Conservation (phyloP, 2,888 invertebrate species). For the Nemoura dubitans region DNA sequence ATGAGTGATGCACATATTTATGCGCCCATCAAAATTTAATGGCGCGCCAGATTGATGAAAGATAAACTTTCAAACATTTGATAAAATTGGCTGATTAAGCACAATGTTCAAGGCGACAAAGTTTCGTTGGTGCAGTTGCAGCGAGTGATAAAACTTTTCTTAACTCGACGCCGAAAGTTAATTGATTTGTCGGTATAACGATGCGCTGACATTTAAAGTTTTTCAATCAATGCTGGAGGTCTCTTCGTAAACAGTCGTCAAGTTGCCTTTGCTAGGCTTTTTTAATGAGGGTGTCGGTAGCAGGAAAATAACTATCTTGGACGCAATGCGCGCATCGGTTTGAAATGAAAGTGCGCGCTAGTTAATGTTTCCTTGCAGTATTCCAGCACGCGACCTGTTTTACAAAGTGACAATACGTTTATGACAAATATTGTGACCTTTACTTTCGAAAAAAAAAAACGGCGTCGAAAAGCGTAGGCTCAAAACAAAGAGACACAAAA, state of each 20-base stretch:
- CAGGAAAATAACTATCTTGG: no score
- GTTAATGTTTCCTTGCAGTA: no score
- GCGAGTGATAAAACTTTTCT: neutral
- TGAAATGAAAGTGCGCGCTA: no score
- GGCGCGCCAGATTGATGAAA: neutral
- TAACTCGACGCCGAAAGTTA: neutral
- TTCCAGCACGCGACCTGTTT: no score
- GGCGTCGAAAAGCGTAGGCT: neutral
- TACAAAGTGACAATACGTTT: no score
- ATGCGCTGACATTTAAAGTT: neutral
- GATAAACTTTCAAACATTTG: neutral
- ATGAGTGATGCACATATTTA: neutral
- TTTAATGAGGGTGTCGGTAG: no score
- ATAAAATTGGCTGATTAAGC: neutral
- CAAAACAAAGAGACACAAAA: neutral
- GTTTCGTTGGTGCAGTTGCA: neutral
- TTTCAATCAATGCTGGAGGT: neutral
- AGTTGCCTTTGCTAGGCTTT: neutral
- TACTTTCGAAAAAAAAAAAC: neutral
- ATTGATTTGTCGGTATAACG: neutral
- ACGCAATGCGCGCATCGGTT: no score
- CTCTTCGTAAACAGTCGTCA: neutral
- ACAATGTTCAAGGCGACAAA: no score
- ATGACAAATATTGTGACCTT: no score
- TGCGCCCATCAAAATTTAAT: neutral